Conservation (phyloP, 2,888 invertebrate species). For the Gari tellinella region DNA sequence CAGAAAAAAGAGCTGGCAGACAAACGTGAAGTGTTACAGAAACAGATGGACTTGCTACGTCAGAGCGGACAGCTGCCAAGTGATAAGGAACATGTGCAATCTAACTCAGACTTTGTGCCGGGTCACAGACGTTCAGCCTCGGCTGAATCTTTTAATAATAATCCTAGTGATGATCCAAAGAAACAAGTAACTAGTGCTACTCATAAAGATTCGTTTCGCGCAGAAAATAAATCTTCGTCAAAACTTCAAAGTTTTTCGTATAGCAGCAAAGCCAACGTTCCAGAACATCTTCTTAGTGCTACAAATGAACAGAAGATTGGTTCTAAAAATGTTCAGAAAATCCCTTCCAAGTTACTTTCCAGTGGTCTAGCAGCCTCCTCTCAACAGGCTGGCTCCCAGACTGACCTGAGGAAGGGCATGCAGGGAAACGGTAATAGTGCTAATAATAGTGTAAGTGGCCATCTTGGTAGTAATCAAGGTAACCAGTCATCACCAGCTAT, state of each 20-base stretch:
- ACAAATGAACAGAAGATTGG: slow-evolving; percentile 91
- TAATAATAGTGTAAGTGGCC: slow-evolving; percentile 19
- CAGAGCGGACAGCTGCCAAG: slow-evolving; percentile 60
- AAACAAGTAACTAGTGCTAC: slow-evolving; percentile 9
- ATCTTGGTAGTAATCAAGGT: slow-evolving; percentile 24
- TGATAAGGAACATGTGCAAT: slow-evolving; percentile 37
- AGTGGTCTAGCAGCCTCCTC: slow-evolving; percentile 32
- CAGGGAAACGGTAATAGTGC: slow-evolving; percentile 16
- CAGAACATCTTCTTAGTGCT: slow-evolving; percentile 91
- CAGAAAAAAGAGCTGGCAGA: slow-evolving; percentile 96
- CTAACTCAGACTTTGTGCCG: slow-evolving; percentile 42
- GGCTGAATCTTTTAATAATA: slow-evolving; percentile 71
- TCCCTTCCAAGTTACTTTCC: slow-evolving; percentile 94
- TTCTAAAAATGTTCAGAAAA: slow-evolving; percentile 92
- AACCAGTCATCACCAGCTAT: slow-evolving; percentile 39
- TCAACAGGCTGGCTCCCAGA: slow-evolving; percentile 11
- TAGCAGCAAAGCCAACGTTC: slow-evolving; percentile 84
- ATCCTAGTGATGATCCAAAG: slow-evolving; percentile 41
- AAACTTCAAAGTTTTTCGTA: slow-evolving; percentile 58
- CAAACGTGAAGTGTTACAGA: slow-evolving; percentile 92
- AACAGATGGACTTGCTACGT: slow-evolving; percentile 86
- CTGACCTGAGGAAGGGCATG: slow-evolving; percentile 26
- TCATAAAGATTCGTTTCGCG: slow-evolving; percentile 43
- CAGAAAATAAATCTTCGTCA: slow-evolving; percentile 36
- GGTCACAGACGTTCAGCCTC: slow-evolving; percentile 76